Evolutionary conservation across 64 coral and sea anemone species (phyloP).

Genomic region (Actinia equina): DNA sequence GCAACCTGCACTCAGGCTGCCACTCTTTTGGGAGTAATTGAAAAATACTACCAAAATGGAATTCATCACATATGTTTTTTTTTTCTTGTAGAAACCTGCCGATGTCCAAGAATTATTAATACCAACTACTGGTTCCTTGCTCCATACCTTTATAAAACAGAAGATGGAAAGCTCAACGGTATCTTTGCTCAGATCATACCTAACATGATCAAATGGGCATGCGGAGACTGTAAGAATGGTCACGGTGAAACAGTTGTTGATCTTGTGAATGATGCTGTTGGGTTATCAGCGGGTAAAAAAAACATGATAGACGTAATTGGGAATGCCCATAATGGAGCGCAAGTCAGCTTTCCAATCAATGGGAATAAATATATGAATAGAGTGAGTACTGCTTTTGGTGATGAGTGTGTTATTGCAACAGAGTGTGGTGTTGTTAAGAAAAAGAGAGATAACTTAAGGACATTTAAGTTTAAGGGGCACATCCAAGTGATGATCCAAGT

Average conservation of each 20-base stretch:
- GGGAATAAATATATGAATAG: too few species aligned
- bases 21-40: too few species aligned
- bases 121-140: slow-evolving; percentile 33
- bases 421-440: too few species aligned
- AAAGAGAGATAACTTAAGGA: too few species aligned
- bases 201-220: background rate
- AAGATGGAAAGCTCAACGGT: slow-evolving; percentile 11
- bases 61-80: too few species aligned
- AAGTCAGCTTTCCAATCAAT: background rate
- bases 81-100: slow-evolving; percentile 27
- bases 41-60: too few species aligned
- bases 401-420: too few species aligned
- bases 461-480: too few species aligned
- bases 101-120: slow-evolving; percentile 21
- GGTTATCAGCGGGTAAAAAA: background rate
- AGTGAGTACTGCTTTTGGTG: too few species aligned
- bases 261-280: background rate
- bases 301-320: slow-evolving; percentile 1
- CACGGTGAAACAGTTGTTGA: slow-evolving; percentile 16
- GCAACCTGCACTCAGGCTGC: too few species aligned
- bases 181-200: slow-evolving; percentile 23
- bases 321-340: slow-evolving; percentile 8
- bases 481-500: too few species aligned
- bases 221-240: slow-evolving; percentile 13
- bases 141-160: slow-evolving; percentile 14